Evolutionary conservation across 2,888 invertebrate genomes (phyloP), one percentile per base, ranked within the genome.

Genomic region (Crioceris asparagi): DNA sequence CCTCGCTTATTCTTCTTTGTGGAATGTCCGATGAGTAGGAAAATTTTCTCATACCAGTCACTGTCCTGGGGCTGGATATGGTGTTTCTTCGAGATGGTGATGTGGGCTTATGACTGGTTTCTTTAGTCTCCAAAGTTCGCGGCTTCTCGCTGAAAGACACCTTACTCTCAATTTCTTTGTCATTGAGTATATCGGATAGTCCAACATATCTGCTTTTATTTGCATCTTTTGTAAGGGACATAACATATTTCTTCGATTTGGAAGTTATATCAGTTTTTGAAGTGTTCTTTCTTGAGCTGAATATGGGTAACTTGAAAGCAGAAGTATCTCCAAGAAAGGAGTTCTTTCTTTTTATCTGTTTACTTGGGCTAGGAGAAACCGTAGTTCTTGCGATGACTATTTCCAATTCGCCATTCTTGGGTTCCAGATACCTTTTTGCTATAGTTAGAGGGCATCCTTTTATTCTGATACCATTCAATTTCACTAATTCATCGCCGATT

Each of bases 401-500:
- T 55, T 69, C 68, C 21, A 69, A 53, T 44, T 67, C 65, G 12
- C 59, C 59, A 33, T 62, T 58, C 36, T 62, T 52, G 29, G 62
- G 57, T 35, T 53, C 45, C 19, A 71, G 53, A 29, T 65, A 54
- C 23, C 56, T 57, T 36, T 63, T 57, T 2, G 79, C 81, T 55
- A 75, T 72, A 39, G 75, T 66, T 4, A 78, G 75, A 29, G 78
- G 72, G 37, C 87, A 69, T 1, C 83, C 84, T 44, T 82, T 73
- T 40, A 92, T 65, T 45, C 85, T 77, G 54, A 75, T 77, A 7
- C 88, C 88, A 61, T 91, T 91, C 18, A 90, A 83, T 64, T 86
- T 84, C 8, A 91, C 80, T 45, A 92, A 82, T 70, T 91, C 87
- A 64, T 92, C 92, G 10, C 88, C 88, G 40, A 86, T 73, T 52